Conservation (phyloP, 2,888 invertebrate species). For the Agrochola lota region DNA sequence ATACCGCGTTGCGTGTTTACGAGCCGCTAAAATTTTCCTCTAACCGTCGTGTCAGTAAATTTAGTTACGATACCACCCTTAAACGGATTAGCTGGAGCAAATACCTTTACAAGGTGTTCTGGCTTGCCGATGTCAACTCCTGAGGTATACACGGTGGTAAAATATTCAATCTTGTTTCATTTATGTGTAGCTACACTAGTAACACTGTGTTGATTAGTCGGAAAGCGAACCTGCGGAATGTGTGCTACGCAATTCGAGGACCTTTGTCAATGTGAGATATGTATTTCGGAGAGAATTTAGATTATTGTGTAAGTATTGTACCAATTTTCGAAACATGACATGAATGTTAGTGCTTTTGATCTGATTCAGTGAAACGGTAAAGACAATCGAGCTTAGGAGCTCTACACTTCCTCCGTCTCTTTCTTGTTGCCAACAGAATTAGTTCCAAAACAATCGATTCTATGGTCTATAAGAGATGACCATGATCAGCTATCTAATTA, state of each 20-base stretch:
- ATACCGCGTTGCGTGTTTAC: conserved; percentile 33
- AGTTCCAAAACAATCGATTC: background rate
- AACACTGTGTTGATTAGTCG: conserved; percentile 23
- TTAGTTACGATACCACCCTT: conserved; percentile 52
- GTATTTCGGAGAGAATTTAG: background rate
- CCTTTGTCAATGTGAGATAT: background rate
- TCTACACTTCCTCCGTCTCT: background rate
- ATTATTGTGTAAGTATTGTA: no score
- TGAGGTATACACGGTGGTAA: conserved; percentile 20
- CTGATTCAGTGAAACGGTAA: background rate
- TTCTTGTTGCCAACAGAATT: background rate
- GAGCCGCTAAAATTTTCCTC: conserved; percentile 40
- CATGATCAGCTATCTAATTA: no score
- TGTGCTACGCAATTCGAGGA: background rate
- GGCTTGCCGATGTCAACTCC: conserved; percentile 31
- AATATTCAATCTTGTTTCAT: conserved; percentile 41
- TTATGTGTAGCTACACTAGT: conserved; percentile 18
- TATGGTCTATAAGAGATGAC: background rate
- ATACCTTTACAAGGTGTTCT: conserved; percentile 58
- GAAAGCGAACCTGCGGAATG: background rate
- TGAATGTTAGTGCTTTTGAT: background rate
- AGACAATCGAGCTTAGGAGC: background rate
- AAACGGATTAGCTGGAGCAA: conserved; percentile 64
- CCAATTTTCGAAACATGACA: background rate
- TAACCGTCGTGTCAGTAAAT: conserved; percentile 53